These are phyloP conservation scores for Apistogramma diplotaenia DNA, from an alignment of 2,113 vertebrate genomes.

Conservation along the genomic window DNA sequence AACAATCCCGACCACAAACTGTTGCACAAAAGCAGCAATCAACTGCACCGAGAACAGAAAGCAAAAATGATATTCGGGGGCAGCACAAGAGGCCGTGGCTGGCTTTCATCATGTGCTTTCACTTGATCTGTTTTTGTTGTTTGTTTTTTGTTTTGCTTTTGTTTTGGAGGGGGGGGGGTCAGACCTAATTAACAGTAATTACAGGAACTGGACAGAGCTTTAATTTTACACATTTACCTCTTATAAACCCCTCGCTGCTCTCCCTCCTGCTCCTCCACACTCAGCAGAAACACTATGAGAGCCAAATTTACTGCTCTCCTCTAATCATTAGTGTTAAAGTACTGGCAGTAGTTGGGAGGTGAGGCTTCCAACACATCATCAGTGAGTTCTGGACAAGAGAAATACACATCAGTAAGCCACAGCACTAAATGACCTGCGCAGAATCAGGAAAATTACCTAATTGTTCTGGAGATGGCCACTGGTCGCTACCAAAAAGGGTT, in stretches of 20 bases:
- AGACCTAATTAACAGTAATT: constrained; percentile 16
- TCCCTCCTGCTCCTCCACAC: not conserved
- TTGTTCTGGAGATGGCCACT: not conserved
- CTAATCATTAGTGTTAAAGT: constrained; percentile 35
- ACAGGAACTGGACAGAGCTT: not conserved
- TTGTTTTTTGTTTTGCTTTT: not conserved
- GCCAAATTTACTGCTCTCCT: constrained; percentile 20
- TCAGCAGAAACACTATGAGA: constrained; percentile 7
- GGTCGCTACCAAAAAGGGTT: no score
- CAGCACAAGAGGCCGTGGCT: not conserved
- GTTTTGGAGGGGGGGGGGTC: no score
- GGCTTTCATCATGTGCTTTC: constrained; percentile 1
- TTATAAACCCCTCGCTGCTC: not conserved
- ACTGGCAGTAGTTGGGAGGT: constrained; percentile 11
- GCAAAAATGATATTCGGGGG: constrained; percentile 2
- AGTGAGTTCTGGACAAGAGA: constrained; percentile 43
- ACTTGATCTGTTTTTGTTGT: not conserved
- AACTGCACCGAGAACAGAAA: constrained; percentile 12
- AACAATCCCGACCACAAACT: constrained; percentile 32
- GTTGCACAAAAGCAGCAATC: constrained; percentile 19
- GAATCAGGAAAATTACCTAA: not conserved
- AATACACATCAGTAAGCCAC: constrained; percentile 9
- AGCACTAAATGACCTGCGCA: not conserved
- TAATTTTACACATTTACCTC: constrained; percentile 6
- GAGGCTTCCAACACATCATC: constrained; percentile 47